Conservation (phyloP, 2,113 vertebrate genomes). For the Ifrita kowaldi region DNA sequence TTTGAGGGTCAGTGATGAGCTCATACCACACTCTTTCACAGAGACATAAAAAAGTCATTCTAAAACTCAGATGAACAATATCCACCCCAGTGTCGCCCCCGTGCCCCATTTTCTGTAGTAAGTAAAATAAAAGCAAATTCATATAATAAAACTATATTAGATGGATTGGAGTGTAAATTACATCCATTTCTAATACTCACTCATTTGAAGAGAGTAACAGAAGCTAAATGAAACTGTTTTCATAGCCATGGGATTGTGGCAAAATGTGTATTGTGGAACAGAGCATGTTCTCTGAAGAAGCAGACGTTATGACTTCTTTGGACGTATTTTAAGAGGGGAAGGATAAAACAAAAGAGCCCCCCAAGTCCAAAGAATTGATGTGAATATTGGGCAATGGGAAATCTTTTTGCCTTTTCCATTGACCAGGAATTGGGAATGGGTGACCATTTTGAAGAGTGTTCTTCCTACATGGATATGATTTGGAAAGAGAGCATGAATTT, state of each 20-base stretch:
- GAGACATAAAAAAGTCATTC: not conserved
- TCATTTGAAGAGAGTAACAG: not conserved
- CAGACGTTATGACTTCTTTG: not conserved
- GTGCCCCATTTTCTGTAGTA: not conserved
- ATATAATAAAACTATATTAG: not conserved
- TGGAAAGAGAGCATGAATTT: not conserved
- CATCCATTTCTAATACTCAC: not conserved
- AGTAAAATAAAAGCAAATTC: not conserved
- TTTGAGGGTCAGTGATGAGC: not conserved
- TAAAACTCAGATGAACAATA: not conserved
- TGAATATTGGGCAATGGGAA: not conserved
- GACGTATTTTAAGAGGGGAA: not conserved
- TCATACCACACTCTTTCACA: not conserved
- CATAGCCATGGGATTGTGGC: not conserved
- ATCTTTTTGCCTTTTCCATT: not conserved
- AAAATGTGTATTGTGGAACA: not conserved
- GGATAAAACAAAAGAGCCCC: accelerated
- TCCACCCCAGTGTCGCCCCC: accelerated
- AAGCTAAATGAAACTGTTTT: not conserved
- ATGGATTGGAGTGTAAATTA: not conserved
- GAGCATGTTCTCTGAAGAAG: not conserved
- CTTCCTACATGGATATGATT: not conserved
- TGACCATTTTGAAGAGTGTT: not conserved
- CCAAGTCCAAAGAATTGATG: not conserved
- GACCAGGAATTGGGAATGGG: not conserved